Conservation (phyloP, 2,113 vertebrate genomes). For the human region GRCh38 chr17:2332001-2332500, state of each 20-base stretch:
- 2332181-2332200: slow-evolving; percentile 92
- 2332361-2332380: slow-evolving; percentile 25
- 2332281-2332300: slow-evolving; percentile 91
- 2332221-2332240: slow-evolving; percentile 93
- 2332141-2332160: not conserved
- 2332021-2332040: not conserved
- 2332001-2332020: not conserved
- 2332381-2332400: slow-evolving; percentile 31
- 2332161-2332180: slow-evolving; percentile 90
- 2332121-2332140: slow-evolving; percentile 32
- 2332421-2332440: slow-evolving; percentile 13
- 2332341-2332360: slow-evolving; percentile 81
- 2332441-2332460: not conserved
- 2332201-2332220: slow-evolving; percentile 97
- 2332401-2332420: not conserved
- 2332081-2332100: not conserved
- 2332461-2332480: slow-evolving; percentile 16
- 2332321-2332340: slow-evolving; percentile 90
- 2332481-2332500: slow-evolving; percentile 1
- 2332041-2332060: not conserved
- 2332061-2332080: not conserved
- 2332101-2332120: slow-evolving; percentile 24
- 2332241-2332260: slow-evolving; percentile 91
- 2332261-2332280: slow-evolving; percentile 91
- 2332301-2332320: slow-evolving; percentile 83